phyloP scores from a whole-genome alignment of 2,113 vertebrate genomes.

The Hypomesus transpacificus region DNA sequence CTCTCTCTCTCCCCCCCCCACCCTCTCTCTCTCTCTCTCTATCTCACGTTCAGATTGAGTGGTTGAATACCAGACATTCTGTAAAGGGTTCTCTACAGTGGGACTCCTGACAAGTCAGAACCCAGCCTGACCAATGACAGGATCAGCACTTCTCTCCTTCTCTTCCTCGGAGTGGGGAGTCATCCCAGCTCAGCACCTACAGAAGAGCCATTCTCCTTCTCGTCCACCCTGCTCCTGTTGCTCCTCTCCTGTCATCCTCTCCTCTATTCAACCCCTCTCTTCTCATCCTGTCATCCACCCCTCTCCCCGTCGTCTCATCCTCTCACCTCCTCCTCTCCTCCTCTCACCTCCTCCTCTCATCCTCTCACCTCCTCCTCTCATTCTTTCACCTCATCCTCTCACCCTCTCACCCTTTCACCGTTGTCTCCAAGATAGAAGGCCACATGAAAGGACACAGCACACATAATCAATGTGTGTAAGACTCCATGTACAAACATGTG shows the following conservation, averaged over 20 bases:
- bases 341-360: background rate
- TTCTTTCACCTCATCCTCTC: background rate
- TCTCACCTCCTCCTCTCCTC: background rate
- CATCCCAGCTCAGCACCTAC: background rate
- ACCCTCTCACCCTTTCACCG: conserved; percentile 25
- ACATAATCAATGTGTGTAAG: too few species aligned
- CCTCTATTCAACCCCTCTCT: background rate
- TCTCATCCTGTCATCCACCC: background rate
- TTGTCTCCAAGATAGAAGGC: background rate
- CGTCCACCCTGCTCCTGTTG: background rate
- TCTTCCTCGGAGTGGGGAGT: background rate
- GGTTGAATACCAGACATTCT: conserved; percentile 55
- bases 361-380: too few species aligned
- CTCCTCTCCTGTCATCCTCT: too few species aligned
- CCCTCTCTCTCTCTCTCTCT: conserved; percentile 4
- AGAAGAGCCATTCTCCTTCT: background rate
- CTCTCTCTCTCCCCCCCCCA: background rate
- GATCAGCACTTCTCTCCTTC: conserved; percentile 43
- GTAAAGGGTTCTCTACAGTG: conserved; percentile 42
- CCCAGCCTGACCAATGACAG: conserved; percentile 42
- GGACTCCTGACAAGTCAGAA: conserved; percentile 53
- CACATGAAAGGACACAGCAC: too few species aligned
- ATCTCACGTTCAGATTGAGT: background rate
- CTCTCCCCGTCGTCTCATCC: too few species aligned
- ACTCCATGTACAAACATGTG: too few species aligned